phyloP scores from a whole-genome alignment of 2,113 vertebrate species.

The Bubalus kerabau region DNA sequence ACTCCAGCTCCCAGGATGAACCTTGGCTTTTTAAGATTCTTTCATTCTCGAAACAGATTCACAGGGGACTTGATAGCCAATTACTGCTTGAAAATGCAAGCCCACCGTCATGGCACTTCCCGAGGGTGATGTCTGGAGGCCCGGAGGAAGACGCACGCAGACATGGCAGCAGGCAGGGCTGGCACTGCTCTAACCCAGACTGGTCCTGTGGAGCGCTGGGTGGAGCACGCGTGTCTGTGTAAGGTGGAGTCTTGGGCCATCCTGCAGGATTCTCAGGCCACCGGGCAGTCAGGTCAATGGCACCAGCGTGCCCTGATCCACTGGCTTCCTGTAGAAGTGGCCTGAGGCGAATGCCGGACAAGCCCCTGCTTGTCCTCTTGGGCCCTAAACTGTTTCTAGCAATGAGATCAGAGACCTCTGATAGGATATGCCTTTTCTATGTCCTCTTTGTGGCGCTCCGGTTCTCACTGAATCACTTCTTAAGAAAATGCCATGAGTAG shows the following conservation, averaged over 20 bases:
- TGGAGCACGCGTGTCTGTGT: rapidly evolving
- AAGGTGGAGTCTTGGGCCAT: rapidly evolving
- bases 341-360: neutral
- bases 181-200: rapidly evolving
- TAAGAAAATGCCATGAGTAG: neutral
- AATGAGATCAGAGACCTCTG: rapidly evolving
- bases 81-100: conserved; percentile 34
- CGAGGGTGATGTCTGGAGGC: neutral
- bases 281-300: neutral
- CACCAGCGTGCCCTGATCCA: rapidly evolving
- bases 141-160: neutral
- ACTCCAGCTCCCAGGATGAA: conserved; percentile 28
- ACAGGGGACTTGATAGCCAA: neutral
- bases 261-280: rapidly evolving
- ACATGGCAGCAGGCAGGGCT: rapidly evolving
- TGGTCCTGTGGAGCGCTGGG: rapidly evolving
- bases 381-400: neutral
- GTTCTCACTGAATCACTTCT: neutral
- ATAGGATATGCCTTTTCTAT: neutral
- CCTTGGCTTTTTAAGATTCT: conserved; percentile 34
- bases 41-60: conserved; percentile 55
- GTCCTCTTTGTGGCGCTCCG: neutral
- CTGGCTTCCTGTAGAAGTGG: rapidly evolving
- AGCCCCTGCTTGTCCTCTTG: neutral
- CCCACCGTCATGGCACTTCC: rapidly evolving